Percentiles rank a stretch among this genome's conserved stretches.
phyloP scores from a whole-genome alignment of 2,113 vertebrate species.

The Craseonycteris thonglongyai region DNA sequence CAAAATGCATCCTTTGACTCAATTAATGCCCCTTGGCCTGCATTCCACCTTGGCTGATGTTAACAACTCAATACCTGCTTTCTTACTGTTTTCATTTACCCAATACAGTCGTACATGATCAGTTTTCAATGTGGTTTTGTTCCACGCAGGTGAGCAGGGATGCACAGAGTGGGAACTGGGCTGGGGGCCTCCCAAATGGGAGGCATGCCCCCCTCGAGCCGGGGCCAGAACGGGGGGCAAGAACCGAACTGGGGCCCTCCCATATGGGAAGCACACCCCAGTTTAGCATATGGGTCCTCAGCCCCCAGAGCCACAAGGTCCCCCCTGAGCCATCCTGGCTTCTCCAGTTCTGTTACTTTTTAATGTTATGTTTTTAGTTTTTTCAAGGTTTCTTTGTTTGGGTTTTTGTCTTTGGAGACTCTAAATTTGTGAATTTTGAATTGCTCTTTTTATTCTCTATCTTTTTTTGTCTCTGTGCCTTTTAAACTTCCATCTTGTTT shows the following conservation, averaged over 20 bases:
- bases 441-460: not conserved
- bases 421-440: not conserved
- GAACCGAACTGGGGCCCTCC: too few relatives aligned
- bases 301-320: too few relatives aligned
- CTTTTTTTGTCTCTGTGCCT: not conserved
- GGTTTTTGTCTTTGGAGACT: not conserved
- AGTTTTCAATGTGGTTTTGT: too few relatives aligned
- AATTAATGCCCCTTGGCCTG: not conserved
- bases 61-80: not conserved
- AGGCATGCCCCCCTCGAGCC: too few relatives aligned
- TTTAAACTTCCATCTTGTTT: not conserved
- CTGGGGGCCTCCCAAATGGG: too few relatives aligned
- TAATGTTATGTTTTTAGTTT: not conserved
- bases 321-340: too few relatives aligned
- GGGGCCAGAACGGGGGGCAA: too few relatives aligned
- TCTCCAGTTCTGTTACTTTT: not conserved
- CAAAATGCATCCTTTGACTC: not conserved
- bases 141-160: too few relatives aligned
- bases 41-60: not conserved
- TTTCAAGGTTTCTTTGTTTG: not conserved
- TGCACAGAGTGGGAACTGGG: too few relatives aligned
- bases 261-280: too few relatives aligned
- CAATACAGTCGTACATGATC: too few relatives aligned
- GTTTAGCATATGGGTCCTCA: too few relatives aligned
- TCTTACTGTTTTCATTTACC: not conserved